Evolutionary conservation across 2,888 invertebrate species (phyloP).

Genomic region (Melieria omissa): DNA sequence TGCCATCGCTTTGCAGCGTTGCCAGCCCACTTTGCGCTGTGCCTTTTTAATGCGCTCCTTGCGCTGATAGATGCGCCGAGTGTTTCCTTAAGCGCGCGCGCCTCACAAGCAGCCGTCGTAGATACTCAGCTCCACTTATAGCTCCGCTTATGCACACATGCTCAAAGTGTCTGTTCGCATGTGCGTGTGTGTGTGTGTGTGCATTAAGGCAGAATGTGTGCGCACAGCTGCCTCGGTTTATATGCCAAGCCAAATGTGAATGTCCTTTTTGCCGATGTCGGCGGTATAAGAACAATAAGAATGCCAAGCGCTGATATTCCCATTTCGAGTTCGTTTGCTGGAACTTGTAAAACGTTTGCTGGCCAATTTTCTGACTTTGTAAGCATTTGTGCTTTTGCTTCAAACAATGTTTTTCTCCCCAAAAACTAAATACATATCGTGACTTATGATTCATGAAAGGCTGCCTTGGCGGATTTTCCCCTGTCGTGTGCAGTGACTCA

Average conservation of each 20-base stretch:
- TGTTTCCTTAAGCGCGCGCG: conserved; percentile 20
- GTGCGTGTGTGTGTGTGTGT: not conserved
- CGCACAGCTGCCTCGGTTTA: conserved; percentile 26
- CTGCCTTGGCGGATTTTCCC: too few species aligned
- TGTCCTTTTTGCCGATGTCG: conserved; percentile 21
- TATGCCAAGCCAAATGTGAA: conserved; percentile 24
- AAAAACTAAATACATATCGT: too few species aligned
- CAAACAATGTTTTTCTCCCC: too few species aligned
- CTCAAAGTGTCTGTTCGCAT: not conserved
- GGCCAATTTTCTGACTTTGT: too few species aligned
- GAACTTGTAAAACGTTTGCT: too few species aligned
- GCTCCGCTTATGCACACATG: not conserved
- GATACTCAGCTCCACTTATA: not conserved
- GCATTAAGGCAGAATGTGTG: conserved; percentile 21
- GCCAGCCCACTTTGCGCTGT: not conserved
- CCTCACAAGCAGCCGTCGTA: not conserved
- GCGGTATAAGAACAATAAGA: conserved; percentile 16
- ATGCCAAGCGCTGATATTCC: not conserved
- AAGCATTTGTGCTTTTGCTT: too few species aligned
- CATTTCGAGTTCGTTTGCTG: too few species aligned
- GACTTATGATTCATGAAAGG: too few species aligned
- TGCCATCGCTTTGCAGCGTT: too few species aligned
- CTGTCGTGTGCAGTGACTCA: too few species aligned
- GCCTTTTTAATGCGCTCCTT: conserved; percentile 20
- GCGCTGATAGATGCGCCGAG: conserved; percentile 12